These are phyloP conservation scores for Steatocranus sp. DNA, from an alignment of 2,797 vertebrate genomes.

Conservation along the genomic window DNA sequence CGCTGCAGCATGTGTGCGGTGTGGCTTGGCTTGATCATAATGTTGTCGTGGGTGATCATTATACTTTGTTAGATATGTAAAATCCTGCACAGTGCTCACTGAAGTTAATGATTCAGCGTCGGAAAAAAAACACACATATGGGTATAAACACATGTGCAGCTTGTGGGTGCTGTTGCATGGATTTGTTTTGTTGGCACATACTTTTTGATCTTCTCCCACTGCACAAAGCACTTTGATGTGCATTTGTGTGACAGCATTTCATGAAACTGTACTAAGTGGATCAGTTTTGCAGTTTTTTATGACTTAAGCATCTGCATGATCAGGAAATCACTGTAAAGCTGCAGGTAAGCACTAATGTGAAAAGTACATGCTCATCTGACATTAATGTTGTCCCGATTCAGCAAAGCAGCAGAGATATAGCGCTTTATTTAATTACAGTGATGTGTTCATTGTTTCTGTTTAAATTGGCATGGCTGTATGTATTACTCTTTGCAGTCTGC, in stretches of 20 bases:
- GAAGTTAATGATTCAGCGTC: not conserved
- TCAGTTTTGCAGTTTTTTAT: not conserved
- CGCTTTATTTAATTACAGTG: slow-evolving; percentile 34
- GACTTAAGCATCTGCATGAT: not conserved
- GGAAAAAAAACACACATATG: not conserved
- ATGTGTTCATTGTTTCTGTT: slow-evolving; percentile 43
- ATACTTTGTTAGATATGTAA: not conserved
- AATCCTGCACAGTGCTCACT: not conserved
- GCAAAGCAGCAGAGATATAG: not conserved
- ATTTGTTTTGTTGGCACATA: not conserved
- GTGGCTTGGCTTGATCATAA: not conserved
- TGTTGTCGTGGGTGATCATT: not conserved
- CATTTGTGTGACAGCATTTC: not conserved
- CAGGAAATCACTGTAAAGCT: not conserved
- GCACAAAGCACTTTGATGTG: not conserved
- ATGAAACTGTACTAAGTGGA: not conserved
- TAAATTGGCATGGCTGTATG: slow-evolving; percentile 52
- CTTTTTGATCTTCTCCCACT: not conserved
- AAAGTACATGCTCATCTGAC: not conserved
- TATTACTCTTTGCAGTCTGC: slow-evolving; percentile 52
- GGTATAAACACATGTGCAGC: not conserved
- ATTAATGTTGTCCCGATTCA: not conserved
- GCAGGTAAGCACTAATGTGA: not conserved
- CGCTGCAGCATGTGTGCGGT: not conserved
- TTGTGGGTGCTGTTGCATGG: not conserved